Percentiles rank a stretch among this genome's conserved stretches.
phyloP scores from a whole-genome alignment of 2,113 vertebrate genomes.

The Aptenodytes patagonicus region DNA sequence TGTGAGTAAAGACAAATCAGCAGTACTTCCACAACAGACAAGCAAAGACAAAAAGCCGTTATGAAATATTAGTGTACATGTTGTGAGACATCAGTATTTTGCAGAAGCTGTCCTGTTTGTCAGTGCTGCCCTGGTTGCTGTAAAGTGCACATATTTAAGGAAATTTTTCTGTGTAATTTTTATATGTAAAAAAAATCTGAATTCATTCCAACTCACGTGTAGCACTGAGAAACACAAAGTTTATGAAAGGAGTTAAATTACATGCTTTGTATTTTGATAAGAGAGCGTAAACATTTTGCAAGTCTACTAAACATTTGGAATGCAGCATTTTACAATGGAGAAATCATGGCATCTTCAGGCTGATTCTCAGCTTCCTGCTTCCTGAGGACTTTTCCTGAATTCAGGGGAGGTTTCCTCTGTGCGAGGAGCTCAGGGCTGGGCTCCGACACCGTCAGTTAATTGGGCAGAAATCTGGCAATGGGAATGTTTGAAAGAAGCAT shows the following conservation, averaged over 20 bases:
- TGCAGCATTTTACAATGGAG: constrained; percentile 32
- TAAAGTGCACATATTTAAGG: not conserved
- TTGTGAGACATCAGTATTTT: not conserved
- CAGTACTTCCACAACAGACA: not conserved
- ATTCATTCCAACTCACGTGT: not conserved
- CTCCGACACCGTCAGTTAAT: constrained; percentile 27
- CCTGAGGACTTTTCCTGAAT: not conserved
- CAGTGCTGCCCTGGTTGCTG: not conserved
- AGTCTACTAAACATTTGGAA: constrained; percentile 39
- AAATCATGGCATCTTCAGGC: constrained; percentile 1
- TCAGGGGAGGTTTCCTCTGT: not conserved
- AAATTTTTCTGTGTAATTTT: not conserved
- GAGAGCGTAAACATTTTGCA: constrained; percentile 1
- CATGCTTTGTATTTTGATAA: constrained; percentile 39
- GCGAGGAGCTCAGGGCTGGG: not conserved
- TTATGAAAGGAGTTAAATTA: constrained; percentile 5
- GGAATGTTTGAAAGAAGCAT: not conserved
- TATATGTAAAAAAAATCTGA: not conserved
- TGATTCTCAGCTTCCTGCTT: not conserved
- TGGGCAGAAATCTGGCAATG: constrained; percentile 59
- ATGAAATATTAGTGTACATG: not conserved
- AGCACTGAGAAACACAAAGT: not conserved
- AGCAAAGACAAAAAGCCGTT: not conserved
- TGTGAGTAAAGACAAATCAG: not conserved
- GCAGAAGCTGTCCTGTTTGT: not conserved